A percentile compares a stretch with the other conserved stretches of the same genome.
These are phyloP conservation scores for Chrysolina americana DNA, from an alignment of 2,888 invertebrate genomes.

Conservation along the genomic window DNA sequence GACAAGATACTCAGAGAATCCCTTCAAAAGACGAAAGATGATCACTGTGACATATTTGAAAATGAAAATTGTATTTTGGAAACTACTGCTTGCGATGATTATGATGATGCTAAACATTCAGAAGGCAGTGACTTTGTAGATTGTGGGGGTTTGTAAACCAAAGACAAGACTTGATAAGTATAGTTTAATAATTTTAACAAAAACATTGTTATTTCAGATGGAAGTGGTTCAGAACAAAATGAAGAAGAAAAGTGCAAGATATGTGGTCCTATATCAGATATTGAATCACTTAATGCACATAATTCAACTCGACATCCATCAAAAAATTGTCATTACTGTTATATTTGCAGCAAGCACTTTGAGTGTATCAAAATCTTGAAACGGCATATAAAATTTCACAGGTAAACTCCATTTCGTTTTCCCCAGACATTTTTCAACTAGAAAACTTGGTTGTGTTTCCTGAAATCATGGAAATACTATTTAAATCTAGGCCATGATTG, in stretches of 20 bases:
- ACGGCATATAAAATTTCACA: slow-evolving; percentile 56
- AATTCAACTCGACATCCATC: slow-evolving; percentile 50
- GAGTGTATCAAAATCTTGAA: slow-evolving; percentile 52
- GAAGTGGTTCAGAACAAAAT: background rate
- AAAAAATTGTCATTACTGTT: slow-evolving; percentile 51
- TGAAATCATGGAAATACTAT: too few relatives aligned
- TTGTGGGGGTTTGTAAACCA: background rate
- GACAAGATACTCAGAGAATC: slow-evolving; percentile 42
- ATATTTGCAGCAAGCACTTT: slow-evolving; percentile 55
- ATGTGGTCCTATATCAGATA: slow-evolving; percentile 40
- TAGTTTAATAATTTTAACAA: background rate
- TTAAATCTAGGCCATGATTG: too few relatives aligned
- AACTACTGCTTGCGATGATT: too few relatives aligned
- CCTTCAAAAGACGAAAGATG: background rate
- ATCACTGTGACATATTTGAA: background rate
- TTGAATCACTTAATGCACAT: slow-evolving; percentile 46
- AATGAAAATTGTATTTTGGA: background rate
- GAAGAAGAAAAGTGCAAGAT: slow-evolving; percentile 36
- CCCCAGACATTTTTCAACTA: too few relatives aligned
- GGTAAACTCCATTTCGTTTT: slow-evolving; percentile 43
- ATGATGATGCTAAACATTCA: background rate
- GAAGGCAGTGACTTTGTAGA: background rate
- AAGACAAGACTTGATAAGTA: background rate
- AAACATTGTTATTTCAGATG: background rate
- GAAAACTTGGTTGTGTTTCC: too few relatives aligned